A percentile compares a stretch with the other conserved stretches of the same genome.
Conservation (phyloP, 2,888 invertebrate species). For the Caenorhabditis sp. region DNA sequence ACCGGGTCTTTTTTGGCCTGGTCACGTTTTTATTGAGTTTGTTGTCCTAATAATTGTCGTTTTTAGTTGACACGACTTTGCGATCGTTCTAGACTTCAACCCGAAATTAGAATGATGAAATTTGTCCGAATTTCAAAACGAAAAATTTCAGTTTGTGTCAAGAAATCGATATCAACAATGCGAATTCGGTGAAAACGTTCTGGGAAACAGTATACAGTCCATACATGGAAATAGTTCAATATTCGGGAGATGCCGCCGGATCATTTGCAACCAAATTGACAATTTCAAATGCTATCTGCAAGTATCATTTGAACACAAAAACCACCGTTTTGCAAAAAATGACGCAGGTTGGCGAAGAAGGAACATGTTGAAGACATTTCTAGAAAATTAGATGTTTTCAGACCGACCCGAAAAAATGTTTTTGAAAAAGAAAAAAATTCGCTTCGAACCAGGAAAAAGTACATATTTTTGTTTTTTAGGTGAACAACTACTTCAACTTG, state of each 20-base stretch:
- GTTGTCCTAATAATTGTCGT: too few species aligned
- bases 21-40: too few species aligned
- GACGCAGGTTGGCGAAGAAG: constrained; percentile 27
- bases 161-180: constrained; percentile 33
- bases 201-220: constrained; percentile 84
- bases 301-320: constrained; percentile 34
- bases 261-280: constrained; percentile 39
- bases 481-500: constrained; percentile 47
- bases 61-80: too few species aligned
- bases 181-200: constrained; percentile 76
- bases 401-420: too few species aligned
- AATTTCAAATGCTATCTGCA: constrained; percentile 48
- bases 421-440: too few species aligned
- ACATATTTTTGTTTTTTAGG: not conserved
- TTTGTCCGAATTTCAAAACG: too few species aligned
- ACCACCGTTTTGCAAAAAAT: constrained; percentile 34
- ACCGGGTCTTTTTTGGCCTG: too few species aligned
- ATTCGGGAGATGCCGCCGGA: constrained; percentile 77
- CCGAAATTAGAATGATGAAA: too few species aligned
- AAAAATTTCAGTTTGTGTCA: constrained; percentile 49
- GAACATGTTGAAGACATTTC: too few species aligned
- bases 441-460: not conserved
- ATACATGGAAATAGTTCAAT: constrained; percentile 90
- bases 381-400: too few species aligned
- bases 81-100: too few species aligned